phyloP scores from a whole-genome alignment of 2,113 vertebrate genomes.

The Barbus barbus region DNA sequence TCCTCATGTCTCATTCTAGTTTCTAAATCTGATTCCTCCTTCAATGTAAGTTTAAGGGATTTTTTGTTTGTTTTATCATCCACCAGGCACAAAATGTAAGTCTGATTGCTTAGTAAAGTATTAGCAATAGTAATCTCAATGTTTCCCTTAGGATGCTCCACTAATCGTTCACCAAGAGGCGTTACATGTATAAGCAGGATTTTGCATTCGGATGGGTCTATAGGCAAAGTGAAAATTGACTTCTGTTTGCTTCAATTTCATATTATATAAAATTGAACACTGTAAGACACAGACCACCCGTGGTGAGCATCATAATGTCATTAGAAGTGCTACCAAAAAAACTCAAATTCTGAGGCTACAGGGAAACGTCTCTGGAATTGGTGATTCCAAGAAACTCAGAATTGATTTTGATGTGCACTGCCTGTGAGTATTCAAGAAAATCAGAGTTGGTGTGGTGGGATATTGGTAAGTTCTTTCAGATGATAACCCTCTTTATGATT shows the following conservation, averaged over 20 bases:
- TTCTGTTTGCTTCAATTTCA: neutral
- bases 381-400: neutral
- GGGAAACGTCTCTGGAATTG: no score
- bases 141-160: neutral
- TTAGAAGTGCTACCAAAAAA: neutral
- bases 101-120: conserved; percentile 3
- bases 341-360: neutral
- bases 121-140: neutral
- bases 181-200: neutral
- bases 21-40: neutral
- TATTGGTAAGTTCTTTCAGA: neutral
- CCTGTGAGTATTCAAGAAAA: neutral
- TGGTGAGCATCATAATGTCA: neutral
- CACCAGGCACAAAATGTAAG: neutral
- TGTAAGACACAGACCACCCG: neutral
- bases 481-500: neutral
- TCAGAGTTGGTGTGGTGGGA: neutral
- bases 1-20: neutral
- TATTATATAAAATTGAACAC: no score
- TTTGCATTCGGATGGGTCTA: neutral
- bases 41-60: neutral
- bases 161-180: neutral
- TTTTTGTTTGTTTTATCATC: neutral
- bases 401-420: neutral
- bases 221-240: neutral